phyloP scores from a whole-genome alignment of 2,888 invertebrate genomes.

The Coenonympha arcania region DNA sequence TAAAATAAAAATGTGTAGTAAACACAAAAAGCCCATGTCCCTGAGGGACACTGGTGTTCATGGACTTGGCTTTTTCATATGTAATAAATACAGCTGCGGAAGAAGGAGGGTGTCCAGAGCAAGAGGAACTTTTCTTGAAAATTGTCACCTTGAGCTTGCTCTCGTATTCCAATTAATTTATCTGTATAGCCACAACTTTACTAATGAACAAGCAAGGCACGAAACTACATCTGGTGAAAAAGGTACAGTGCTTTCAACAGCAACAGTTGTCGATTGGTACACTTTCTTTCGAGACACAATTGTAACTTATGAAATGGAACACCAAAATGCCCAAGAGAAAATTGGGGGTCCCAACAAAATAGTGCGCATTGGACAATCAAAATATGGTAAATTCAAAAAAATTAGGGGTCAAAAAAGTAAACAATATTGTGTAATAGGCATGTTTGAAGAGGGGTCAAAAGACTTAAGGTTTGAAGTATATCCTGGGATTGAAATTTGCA shows the following conservation, averaged over 20 bases:
- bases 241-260: background rate
- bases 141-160: background rate
- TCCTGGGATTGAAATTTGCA: background rate
- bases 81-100: background rate
- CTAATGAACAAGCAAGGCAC: background rate
- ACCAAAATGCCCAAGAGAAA: background rate
- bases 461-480: background rate
- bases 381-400: background rate
- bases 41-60: background rate
- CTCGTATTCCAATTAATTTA: background rate
- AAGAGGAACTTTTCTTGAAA: background rate
- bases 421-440: background rate
- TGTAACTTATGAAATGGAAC: background rate
- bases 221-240: background rate
- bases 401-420: background rate
- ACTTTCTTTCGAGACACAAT: slow-evolving; percentile 8
- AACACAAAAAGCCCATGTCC: background rate
- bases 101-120: background rate
- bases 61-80: background rate
- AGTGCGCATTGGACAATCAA: background rate
- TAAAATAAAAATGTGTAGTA: background rate
- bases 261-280: background rate
- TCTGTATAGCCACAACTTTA: background rate
- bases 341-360: background rate
- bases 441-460: background rate